A percentile compares a stretch with the other conserved stretches of the same genome.
Conservation (phyloP, 2,797 vertebrate species). For the Gallinago solitaria region DNA sequence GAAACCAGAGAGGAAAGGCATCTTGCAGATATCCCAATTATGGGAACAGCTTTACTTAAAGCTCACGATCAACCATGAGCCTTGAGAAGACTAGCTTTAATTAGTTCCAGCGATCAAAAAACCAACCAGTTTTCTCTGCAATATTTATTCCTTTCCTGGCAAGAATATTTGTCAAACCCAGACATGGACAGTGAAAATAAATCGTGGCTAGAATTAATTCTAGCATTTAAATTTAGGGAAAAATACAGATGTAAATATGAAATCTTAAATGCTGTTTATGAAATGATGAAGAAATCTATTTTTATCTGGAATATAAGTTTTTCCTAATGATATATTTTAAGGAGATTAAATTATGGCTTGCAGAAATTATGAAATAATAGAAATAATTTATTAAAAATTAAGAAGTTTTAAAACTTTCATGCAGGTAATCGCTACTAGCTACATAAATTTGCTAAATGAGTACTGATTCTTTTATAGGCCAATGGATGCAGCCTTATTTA, state of each 20-base stretch:
- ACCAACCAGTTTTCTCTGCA: not conserved
- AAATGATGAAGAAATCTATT: not conserved
- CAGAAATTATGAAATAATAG: not conserved
- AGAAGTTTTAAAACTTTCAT: not conserved
- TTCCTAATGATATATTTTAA: not conserved
- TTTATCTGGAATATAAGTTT: not conserved
- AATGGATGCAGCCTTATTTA: not conserved
- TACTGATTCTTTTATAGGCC: not conserved
- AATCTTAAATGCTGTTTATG: not conserved
- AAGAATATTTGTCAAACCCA: not conserved
- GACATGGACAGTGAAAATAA: not conserved
- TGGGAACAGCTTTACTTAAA: constrained; percentile 48
- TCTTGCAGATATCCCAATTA: constrained; percentile 4
- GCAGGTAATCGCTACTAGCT: not conserved
- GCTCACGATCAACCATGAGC: not conserved
- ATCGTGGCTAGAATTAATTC: not conserved
- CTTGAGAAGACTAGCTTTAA: not conserved
- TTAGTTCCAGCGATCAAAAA: not conserved
- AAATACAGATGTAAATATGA: not conserved
- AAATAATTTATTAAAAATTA: not conserved
- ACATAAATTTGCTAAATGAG: not conserved
- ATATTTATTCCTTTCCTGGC: not conserved
- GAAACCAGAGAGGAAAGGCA: constrained; percentile 50
- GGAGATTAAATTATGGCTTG: not conserved
- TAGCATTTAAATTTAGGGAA: not conserved